Evolutionary conservation across 2,113 vertebrate species (phyloP), one percentile per base, ranked within the genome.

Genomic region (Phyllopteryx taeniolatus): DNA sequence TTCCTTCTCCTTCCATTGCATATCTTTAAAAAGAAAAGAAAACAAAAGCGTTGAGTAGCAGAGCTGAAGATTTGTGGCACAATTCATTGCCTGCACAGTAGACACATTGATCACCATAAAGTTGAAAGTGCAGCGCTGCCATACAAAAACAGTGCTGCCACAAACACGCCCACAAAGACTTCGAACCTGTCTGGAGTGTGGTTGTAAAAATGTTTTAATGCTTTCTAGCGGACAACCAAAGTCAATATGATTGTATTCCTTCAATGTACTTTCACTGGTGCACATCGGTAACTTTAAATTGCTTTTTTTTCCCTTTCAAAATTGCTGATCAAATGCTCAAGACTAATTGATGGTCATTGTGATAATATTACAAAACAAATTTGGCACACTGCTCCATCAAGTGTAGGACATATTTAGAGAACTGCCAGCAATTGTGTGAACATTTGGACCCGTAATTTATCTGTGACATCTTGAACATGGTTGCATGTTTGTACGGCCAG

Each of bases 21-120:
- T 62, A 51, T 47, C 54, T 74, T n/a, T 17, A 61, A 15, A 10
- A 80, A 60, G 49, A 57, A 79, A 81, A 61, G 59, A 61, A 61
- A 61, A 61, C 59, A 35, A 35, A 61, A 35, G 59, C 2, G 56
- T 13, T 17, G 44, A 15, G 68, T 1, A 12, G 62, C 57, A 43
- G 14, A 17, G n/a, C 56, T 43, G 73, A 76, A 72, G 35, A 71
- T 75, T 75, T 49, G 46, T 44, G 74, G 35, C 47, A 70, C 44
- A 57, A 61, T 46, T 80, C 51, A 59, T 20, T 1, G 17, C 63
- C 78, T 79, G 49, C 70, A 66, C 78, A 62, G 49, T 39, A 78
- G 56, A 73, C 66, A 66, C 61, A 76, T 70, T 57, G 1, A 74
- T 74, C 77, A 80, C 63, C 67, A 49, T 6, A 12, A 60, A 63